Base-by-base conservation (phyloP, 2,888 invertebrate genomes). In the Campoplex nolae region DNA sequence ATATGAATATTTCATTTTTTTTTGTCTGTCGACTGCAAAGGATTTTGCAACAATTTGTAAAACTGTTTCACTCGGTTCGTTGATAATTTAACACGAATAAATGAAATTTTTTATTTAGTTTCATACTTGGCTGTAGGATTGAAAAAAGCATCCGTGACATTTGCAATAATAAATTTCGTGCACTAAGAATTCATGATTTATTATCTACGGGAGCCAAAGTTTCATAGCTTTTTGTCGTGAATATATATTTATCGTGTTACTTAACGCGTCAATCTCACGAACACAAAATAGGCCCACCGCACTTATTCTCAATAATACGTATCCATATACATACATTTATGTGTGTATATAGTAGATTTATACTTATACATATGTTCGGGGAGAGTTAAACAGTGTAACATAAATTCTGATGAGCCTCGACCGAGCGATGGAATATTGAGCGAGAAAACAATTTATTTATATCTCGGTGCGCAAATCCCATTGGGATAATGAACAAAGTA, bases 191-290 rank as follows among this genome's bases (percentile, higher is more conserved):
- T 58, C 16, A 58, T 58, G 38, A 42, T 32, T n/a, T 11, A 42
- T 11, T 65, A 65, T 35, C 13, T 7, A 9, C 54, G 45, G 9
- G 48, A 23, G 23, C 23, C 85, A 74, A 85, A 77, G 73, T 85
- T 85, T 77, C 77, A 82, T 82, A 23, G 45, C 67, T 56, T 74
- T 81, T 73, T 42, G 28, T 28, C 45, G 1, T 23, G 18, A 8
- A 13, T 3, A 8, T 51, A 38, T n/a, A 54, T 58, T 28, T 80
- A 45, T 74, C 76, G 75, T 67, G 54, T 74, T 80, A 18, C 65
- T 71, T 85, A 73, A 51, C 70, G 75, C 77, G 76, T 83, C 86
- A 83, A 86, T 79, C 78, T 75, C 70, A 68, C 56, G 56, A 51
- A 77, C 62, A 76, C 48, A 79, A 78, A 86, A 65, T 85, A 58